Evolutionary conservation across 2,113 vertebrate genomes (phyloP), one percentile per base, ranked within the genome.

Genomic region (Tamias sibiricus): DNA sequence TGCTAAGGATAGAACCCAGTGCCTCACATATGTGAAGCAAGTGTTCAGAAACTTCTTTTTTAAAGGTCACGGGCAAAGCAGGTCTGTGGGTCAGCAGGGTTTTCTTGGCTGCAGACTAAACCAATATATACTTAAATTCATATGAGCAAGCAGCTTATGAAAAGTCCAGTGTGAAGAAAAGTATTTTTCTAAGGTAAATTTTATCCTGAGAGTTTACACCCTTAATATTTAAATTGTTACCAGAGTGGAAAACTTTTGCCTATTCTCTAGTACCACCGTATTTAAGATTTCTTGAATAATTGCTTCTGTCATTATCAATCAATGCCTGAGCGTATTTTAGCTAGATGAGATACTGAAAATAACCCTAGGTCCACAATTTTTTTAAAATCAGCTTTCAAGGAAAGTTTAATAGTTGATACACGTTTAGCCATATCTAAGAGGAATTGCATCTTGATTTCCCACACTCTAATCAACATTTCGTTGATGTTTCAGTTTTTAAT

Each of bases 251-350:
- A 76, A 71, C 6, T 57, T 57, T 84, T 12, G 30, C 37, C 22
- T 76, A 8, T 85, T 97, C 76, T 88, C 44, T 76, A 16, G 13
- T 69, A n/a, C 76, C 13, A 80, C 30, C 42, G 22, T 59, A 57
- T 35, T 86, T 91, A 68, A 87, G 47, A 72, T 82, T 85, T 88
- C 30, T 30, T 88, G 96, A 93, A 71, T 54, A 75, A 93, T 24
- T 37, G 40, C 28, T 79, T 19, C 6, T 32, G 62, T 11, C 7
- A 35, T 54, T 81, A 89, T 52, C 37, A 74, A 96, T 49, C 40
- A 42, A 32, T 66, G 52, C 42, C 57, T 74, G 49, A 89, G 6
- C 35, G 92, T 42, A 19, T 80, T 96, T 83, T 88, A 64, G 59
- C 26, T 62, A 7, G 28, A 14, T 35, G 57, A 69, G 26, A 47